phyloP scores from a whole-genome alignment of 2,797 vertebrate genomes.

The Cirrhinus mrigala region DNA sequence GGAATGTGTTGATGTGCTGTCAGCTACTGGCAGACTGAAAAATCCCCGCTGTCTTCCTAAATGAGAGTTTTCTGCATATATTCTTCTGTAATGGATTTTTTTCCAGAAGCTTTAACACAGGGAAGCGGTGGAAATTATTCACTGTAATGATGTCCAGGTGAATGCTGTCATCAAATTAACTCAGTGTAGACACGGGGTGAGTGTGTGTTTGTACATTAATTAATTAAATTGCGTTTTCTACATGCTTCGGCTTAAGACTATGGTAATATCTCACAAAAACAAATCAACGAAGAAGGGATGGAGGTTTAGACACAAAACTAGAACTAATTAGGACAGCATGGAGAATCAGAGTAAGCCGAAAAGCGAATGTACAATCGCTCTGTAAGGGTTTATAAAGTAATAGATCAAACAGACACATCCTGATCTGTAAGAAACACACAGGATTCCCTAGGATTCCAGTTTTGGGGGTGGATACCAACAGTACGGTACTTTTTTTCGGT shows the following conservation, averaged over 20 bases:
- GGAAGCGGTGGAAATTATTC: slow-evolving; percentile 59
- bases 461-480: too few species aligned
- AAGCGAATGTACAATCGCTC: not conserved
- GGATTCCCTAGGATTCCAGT: too few species aligned
- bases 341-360: slow-evolving; percentile 50
- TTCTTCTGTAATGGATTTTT: slow-evolving; percentile 51
- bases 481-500: too few species aligned
- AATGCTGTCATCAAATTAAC: slow-evolving; percentile 77
- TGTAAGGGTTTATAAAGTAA: not conserved
- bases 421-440: not conserved
- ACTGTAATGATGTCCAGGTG: slow-evolving; percentile 73
- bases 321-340: slow-evolving; percentile 77
- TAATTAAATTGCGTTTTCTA: slow-evolving; percentile 76
- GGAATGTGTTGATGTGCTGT: slow-evolving; percentile 57
- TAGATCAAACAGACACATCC: not conserved
- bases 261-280: slow-evolving; percentile 77
- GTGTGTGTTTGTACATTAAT: slow-evolving; percentile 77
- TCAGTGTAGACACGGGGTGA: slow-evolving; percentile 69
- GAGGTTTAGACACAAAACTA: slow-evolving; percentile 75
- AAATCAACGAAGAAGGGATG: slow-evolving; percentile 75
- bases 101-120: slow-evolving; percentile 44
- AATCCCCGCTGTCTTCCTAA: slow-evolving; percentile 47
- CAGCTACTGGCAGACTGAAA: slow-evolving; percentile 52
- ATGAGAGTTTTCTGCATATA: slow-evolving; percentile 48
- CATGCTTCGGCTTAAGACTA: slow-evolving; percentile 78